Base-by-base conservation (phyloP, 2,888 invertebrate genomes). In the Sminthurides aquaticus region DNA sequence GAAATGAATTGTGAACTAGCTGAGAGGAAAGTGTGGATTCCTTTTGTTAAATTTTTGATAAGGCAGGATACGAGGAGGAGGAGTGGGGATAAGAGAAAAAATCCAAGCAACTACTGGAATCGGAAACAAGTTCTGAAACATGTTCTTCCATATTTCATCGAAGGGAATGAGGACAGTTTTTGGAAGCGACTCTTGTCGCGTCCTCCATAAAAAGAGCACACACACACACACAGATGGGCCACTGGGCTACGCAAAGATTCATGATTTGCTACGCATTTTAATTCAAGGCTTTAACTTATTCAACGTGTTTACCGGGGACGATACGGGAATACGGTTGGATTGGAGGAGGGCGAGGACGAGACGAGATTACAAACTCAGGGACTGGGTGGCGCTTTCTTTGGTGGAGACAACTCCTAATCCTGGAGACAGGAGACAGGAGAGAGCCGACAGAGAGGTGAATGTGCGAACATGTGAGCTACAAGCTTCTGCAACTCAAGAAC, bases 111-210 rank as follows among this genome's bases (percentile, higher is more conserved):
- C 62, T 62, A 55, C 62, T 62, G 62, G 62, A 62, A 62, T 62
- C 62, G 49, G 20, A 56, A 62, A 62, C 62, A 62, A 62, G 62
- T 62, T 55, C 43, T 24, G 24, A 43, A 62, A 55, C 57, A 43
- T 62, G 62, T 62, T 57, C 57, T 48, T 22, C 49, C 62, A 62
- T 62, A 62, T 62, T 62, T 62, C 62, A 62, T 62, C 62, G 26
- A 28, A 11, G 43, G 24, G 24, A 24, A n/a, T 5, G 58, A 27
- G 49, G 60, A 60, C 60, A 60, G 24, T 60, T 58, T 43, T 48
- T 49, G n/a, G 20, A 27, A 28, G 60, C 15, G 60, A 52, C 29
- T 27, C 49, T 26, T 49, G 60, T 60, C 60, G 2, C 20, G 25
- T 28, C 28, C 20, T 57, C 28, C 52, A 52, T 52, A 11, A 8